A percentile compares a stretch with the other conserved stretches of the same genome.
phyloP scores from a whole-genome alignment of 2,113 vertebrate species.

The Gymnorhina tibicen region DNA sequence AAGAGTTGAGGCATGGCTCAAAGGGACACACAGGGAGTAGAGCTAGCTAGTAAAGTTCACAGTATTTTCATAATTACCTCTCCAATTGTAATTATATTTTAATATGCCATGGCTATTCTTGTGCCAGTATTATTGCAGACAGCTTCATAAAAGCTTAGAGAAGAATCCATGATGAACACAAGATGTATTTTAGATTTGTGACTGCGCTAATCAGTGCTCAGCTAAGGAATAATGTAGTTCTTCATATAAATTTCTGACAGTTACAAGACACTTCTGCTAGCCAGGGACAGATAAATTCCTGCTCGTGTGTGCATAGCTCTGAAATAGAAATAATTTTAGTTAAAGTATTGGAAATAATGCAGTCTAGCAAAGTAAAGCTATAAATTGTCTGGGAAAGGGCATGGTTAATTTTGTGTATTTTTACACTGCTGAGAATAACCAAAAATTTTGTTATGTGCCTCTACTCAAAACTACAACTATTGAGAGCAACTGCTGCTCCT shows the following conservation, averaged over 20 bases:
- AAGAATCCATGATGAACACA: neutral
- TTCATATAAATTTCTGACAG: conserved; percentile 22
- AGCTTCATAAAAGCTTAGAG: neutral
- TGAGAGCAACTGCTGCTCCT: neutral
- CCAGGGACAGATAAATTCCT: conserved; percentile 28
- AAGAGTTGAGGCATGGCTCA: neutral
- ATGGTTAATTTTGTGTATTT: conserved; percentile 39
- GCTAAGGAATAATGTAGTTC: conserved; percentile 8
- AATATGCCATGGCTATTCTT: neutral
- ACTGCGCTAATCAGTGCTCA: conserved; percentile 35
- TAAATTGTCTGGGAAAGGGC: conserved; percentile 7
- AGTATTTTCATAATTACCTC: conserved; percentile 26
- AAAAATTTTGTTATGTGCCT: neutral
- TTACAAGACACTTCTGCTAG: conserved; percentile 45
- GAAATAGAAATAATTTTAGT: conserved; percentile 39
- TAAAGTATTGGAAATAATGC: neutral
- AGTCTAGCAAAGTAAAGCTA: conserved; percentile 47
- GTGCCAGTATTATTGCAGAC: neutral
- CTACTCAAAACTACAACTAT: neutral
- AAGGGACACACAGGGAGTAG: neutral
- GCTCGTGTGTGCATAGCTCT: conserved; percentile 16
- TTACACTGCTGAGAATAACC: conserved; percentile 35
- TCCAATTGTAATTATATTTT: neutral
- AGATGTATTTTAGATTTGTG: conserved; percentile 37
- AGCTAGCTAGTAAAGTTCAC: conserved; percentile 32